Evolutionary conservation across 1,140 invertebrate species (phyloP), one percentile per base, ranked within the genome.

Genomic region (Diachasma alloeum): DNA sequence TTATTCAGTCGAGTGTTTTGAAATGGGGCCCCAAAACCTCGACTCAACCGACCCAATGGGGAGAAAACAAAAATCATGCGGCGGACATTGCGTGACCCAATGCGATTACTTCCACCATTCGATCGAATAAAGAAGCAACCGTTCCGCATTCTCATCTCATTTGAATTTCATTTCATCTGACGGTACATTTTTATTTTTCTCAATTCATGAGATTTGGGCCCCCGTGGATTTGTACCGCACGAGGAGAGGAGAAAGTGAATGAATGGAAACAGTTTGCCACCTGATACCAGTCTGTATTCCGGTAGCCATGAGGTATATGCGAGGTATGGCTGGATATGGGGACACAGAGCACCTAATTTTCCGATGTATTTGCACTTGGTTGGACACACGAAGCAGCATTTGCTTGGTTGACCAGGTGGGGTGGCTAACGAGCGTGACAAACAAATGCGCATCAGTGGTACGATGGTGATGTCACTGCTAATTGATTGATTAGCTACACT

Each of bases 351-450:
- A 63, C 22, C 42, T 75, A 80, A 81, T 78, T 75, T 76, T 71
- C 67, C 39, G 76, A 76, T 66, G 73, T 81, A 69, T 80, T 80
- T 77, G 63, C 78, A 79, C 78, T 70, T 26, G 76, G 46, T 37
- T 48, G 69, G 11, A 75, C 72, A 75, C 63, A 75, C 48, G 72
- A 77, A 68, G 44, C 69, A 63, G 39, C 76, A 80, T 80, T 76
- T 80, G 76, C 73, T 80, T 75, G 76, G 73, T 78, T 80, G 74
- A 80, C 76, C 79, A 77, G 70, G 31, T 46, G 74, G 80, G 80
- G 75, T 79, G 75, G 39, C 69, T 79, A 81, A 79, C 75, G 72
- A 76, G 75, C 80, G 78, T 81, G 73, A 79, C 80, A 79, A 81
- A 81, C 74, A 79, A 81, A 81, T 81, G 75, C 80, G 74, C 80